Evolutionary conservation across 1,140 invertebrate species (phyloP), one percentile per base, ranked within the genome.

Genomic region (Bombus superbus): DNA sequence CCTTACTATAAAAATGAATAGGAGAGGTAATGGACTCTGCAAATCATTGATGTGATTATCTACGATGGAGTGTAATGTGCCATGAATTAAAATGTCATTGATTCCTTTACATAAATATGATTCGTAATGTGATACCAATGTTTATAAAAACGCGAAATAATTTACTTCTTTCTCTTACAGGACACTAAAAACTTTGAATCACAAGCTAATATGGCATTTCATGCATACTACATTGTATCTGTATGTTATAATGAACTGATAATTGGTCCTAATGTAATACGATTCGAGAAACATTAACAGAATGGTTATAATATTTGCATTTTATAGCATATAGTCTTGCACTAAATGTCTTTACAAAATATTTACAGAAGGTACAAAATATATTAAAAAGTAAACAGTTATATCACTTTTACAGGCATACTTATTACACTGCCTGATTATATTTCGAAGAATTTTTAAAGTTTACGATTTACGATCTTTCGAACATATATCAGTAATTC

Each of bases 291-390:
- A 57, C 25, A 72, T 84, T 79, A 69, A 72, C 40, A 44, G 15
- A 62, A 80, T 72, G 76, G 57, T 85, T 83, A 87, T 75, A 86
- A 81, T 53, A 88, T 69, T 89, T 89, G 83, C 83, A 89, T 89
- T 89, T 89, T 85, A 68, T 86, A 88, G 57, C 78, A 79, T 44
- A 77, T 73, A 74, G 59, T 76, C 76, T 86, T 77, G 76, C 71
- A 75, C 71, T 85, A 72, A 62, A 53, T 85, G 68, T 85, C 76
- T 79, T 83, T 83, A 85, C 59, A 85, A 62, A 85, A 85, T 80
- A 85, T 85, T 64, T 85, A 85, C 68, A 72, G n/a, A 85, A 32
- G 76, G 76, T 84, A 84, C 82, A 84, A 84, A 84, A 59, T 71
- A 59, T 25, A 71, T 71, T 68, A 42, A 80, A 66, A 83, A 32